These are phyloP conservation scores for Sebastes taczanowskii DNA, from an alignment of 2,797 vertebrate genomes.

Conservation along the genomic window DNA sequence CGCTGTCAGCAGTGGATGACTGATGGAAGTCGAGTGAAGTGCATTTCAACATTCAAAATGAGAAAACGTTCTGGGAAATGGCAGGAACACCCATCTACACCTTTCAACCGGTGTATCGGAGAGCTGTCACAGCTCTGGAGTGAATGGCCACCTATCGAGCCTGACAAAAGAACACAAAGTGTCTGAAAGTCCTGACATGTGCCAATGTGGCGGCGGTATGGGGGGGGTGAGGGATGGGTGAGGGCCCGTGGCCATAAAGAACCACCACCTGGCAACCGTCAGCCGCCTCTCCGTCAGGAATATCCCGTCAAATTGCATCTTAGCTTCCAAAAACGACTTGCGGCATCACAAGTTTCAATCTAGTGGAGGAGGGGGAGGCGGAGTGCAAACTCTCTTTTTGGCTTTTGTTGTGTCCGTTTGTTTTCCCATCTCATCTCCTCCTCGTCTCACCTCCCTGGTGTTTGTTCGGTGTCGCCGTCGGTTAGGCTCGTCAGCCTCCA, in stretches of 20 bases:
- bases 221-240: neutral
- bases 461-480: constrained; percentile 48
- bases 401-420: constrained; percentile 34
- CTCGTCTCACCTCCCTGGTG: constrained; percentile 28
- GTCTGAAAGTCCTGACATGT: constrained; percentile 57
- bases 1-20: constrained; percentile 56
- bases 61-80: constrained; percentile 58
- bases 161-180: constrained; percentile 66
- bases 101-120: constrained; percentile 59
- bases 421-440: constrained; percentile 38
- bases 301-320: constrained; percentile 30
- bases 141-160: constrained; percentile 49
- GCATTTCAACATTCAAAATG: constrained; percentile 58
- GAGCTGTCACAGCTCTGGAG: constrained; percentile 60
- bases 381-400: constrained; percentile 10
- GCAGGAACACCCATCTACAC: constrained; percentile 68
- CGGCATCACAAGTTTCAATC: constrained; percentile 29
- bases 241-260: constrained; percentile 21
- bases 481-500: constrained; percentile 52
- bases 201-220: neutral
- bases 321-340: constrained; percentile 8
- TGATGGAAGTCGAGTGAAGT: constrained; percentile 60
- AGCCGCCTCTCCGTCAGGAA: constrained; percentile 19
- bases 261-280: constrained; percentile 41
- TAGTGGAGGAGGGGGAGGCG: neutral